These are phyloP conservation scores for Caprella mutica DNA, from an alignment of 2,888 invertebrate species.

Conservation along the genomic window DNA sequence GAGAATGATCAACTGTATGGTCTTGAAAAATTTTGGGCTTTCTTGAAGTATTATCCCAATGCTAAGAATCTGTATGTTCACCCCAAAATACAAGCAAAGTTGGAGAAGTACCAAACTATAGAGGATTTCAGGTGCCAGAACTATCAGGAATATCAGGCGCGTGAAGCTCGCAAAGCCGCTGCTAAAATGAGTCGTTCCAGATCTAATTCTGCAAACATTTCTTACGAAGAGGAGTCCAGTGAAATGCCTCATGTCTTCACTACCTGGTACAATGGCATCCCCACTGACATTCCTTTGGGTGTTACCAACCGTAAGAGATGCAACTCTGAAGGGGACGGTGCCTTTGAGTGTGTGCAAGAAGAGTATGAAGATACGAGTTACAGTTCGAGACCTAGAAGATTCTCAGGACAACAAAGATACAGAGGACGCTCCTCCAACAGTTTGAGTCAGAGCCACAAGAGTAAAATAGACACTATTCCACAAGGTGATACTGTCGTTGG, in stretches of 20 bases:
- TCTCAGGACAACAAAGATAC: too few relatives aligned
- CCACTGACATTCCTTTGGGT: not conserved
- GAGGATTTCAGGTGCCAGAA: conserved; percentile 58
- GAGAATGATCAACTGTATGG: conserved; percentile 91
- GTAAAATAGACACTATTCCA: too few relatives aligned
- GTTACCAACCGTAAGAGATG: conserved; percentile 15
- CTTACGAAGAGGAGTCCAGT: not conserved
- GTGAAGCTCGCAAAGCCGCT: conserved; percentile 16
- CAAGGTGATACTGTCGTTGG: too few relatives aligned
- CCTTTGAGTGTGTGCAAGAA: too few relatives aligned
- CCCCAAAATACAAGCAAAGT: conserved; percentile 56
- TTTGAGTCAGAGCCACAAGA: too few relatives aligned
- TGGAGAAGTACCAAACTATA: conserved; percentile 69
- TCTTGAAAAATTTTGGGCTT: conserved; percentile 98
- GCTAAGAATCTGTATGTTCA: conserved; percentile 61
- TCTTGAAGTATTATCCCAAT: conserved; percentile 88
- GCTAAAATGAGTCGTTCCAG: not conserved
- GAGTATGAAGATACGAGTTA: too few relatives aligned
- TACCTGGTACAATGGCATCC: conserved; percentile 7
- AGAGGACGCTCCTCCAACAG: too few relatives aligned
- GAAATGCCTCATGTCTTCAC: not conserved
- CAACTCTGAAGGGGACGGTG: conserved; percentile 28
- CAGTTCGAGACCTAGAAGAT: too few relatives aligned
- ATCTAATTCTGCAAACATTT: not conserved
- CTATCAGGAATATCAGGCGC: conserved; percentile 25